Evolutionary conservation across 2,113 vertebrate genomes (phyloP), one percentile per base, ranked within the genome.

Genomic region (Syrmaticus mikado): DNA sequence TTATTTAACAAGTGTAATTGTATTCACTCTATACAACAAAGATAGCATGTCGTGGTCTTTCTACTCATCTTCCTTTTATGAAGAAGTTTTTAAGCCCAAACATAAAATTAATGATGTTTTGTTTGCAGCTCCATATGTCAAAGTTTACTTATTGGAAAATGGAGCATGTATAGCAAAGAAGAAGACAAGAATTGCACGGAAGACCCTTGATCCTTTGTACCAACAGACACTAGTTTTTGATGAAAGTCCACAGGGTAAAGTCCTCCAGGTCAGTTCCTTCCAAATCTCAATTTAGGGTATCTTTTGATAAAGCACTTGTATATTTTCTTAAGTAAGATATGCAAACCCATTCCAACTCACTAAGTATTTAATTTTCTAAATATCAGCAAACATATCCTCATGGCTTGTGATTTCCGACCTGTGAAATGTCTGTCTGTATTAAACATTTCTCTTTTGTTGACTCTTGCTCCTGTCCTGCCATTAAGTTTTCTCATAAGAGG

Each of bases 161-260:
- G 99, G 99, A 94, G 98, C 99, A 6, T 99, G 99, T 66, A 98
- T 99, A 97, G 99, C 99, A 96, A 99, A 99, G 97, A 99, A 99
- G 98, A 99, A 99, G 98, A 99, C 99, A 84, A 99, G 99, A 97
- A 99, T 99, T 97, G 99, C 99, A 93, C 97, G 99, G 94, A 99
- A 99, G 98, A 99, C 99, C 14, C 98, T 99, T 62, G 99, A 99
- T 97, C 99, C 99, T 53, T 97, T 99, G 86, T 99, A 99, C 96
- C 99, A 99, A 92, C 99, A 99, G 97, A 98, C 98, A 46, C 97
- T 99, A 96, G 98, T 98, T 85, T 99, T 99, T 93, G 99, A 99
- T 43, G 99, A 99, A 94, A 99, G 99, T 95, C 99, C 99, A 55
- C 98, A 99, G 98, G 99, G 99, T 81, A 99, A 99, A 98, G 99